These are phyloP conservation scores for Ypsolopha scabrella DNA, from an alignment of 2,888 invertebrate genomes.

Conservation along the genomic window DNA sequence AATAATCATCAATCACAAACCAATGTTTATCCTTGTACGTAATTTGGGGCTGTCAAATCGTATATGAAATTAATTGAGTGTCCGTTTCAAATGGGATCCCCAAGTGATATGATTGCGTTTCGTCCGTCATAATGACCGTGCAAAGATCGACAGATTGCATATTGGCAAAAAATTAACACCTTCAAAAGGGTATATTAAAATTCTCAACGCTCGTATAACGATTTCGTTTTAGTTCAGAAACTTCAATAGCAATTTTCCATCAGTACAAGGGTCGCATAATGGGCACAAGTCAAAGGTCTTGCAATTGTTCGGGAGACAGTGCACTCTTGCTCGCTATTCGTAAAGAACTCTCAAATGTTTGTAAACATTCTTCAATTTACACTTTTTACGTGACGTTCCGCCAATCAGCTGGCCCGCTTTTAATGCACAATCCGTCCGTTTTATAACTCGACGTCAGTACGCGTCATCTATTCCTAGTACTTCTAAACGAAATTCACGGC, in stretches of 20 bases:
- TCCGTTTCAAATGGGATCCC: constrained; percentile 33
- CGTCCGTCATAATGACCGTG: constrained; percentile 50
- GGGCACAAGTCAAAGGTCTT: constrained; percentile 29
- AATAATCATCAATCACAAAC: constrained; percentile 5
- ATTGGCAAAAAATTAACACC: constrained; percentile 49
- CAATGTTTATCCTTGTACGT: constrained; percentile 18
- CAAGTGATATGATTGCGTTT: constrained; percentile 41
- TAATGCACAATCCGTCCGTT: constrained; percentile 41
- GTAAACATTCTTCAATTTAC: constrained; percentile 46
- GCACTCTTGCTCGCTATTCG: constrained; percentile 17
- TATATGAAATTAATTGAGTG: constrained; percentile 54
- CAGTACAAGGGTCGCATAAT: constrained; percentile 19
- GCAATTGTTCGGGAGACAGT: constrained; percentile 19
- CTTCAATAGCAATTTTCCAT: constrained; percentile 12
- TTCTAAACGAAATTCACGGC: not conserved
- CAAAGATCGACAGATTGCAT: constrained; percentile 11
- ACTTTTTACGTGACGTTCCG: constrained; percentile 37
- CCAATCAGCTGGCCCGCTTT: constrained; percentile 42
- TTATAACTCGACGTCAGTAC: constrained; percentile 24
- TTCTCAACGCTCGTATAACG: not conserved
- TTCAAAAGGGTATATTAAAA: constrained; percentile 8
- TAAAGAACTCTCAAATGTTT: constrained; percentile 34
- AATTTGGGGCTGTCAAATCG: constrained; percentile 55
- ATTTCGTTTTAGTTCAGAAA: not conserved
- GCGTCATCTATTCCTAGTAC: constrained; percentile 2